Evolutionary conservation across 2,888 invertebrate species (phyloP).

Genomic region (Agriopis marginaria): DNA sequence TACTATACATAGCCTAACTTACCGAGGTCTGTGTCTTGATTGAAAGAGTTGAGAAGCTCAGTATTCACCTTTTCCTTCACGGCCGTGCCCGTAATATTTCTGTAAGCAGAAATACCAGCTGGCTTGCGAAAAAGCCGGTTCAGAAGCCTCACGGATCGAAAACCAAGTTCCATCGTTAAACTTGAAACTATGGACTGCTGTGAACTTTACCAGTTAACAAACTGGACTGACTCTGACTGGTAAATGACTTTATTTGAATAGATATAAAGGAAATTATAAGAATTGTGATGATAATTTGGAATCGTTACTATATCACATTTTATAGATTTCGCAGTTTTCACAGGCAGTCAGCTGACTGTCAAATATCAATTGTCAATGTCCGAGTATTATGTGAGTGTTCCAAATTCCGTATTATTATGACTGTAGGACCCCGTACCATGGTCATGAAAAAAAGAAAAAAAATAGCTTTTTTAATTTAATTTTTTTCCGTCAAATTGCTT

Average conservation of each 20-base stretch:
- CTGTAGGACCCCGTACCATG: too few relatives aligned
- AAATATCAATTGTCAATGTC: too few relatives aligned
- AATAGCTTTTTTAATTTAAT: too few relatives aligned
- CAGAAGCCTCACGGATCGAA: conserved; percentile 63
- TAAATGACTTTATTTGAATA: not conserved
- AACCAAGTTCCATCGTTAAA: conserved; percentile 64
- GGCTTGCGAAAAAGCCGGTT: conserved; percentile 75
- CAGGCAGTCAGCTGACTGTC: too few relatives aligned
- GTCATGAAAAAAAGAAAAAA: too few relatives aligned
- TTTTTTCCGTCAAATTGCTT: too few relatives aligned
- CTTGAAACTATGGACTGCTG: not conserved
- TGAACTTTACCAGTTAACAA: not conserved
- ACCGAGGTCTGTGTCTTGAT: conserved; percentile 74
- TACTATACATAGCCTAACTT: conserved; percentile 38
- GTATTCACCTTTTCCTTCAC: conserved; percentile 69
- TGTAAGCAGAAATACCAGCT: conserved; percentile 56
- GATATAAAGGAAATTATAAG: conserved; percentile 3
- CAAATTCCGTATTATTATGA: too few relatives aligned
- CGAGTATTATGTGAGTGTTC: too few relatives aligned
- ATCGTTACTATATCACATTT: not conserved
- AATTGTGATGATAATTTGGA: not conserved
- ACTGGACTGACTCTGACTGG: too few relatives aligned
- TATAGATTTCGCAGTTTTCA: too few relatives aligned
- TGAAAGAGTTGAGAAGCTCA: conserved; percentile 68
- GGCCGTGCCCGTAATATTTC: conserved; percentile 62